Evolutionary conservation across 2,113 vertebrate genomes (phyloP).

Genomic region (Cynoglossus semilaevis): DNA sequence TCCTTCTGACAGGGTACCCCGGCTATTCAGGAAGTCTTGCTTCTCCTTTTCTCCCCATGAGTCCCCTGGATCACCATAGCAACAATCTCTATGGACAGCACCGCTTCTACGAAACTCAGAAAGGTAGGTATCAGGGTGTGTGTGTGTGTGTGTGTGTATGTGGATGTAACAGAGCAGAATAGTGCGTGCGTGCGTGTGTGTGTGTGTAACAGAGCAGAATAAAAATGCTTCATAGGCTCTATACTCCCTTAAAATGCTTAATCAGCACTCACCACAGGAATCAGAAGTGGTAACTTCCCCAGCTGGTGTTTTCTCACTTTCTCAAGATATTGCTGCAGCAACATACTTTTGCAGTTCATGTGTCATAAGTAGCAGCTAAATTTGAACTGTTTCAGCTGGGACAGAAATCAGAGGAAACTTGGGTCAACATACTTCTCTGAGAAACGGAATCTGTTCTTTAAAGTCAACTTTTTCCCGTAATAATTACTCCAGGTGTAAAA

Average conservation of each 20-base stretch:
- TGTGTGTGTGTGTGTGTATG: conserved; percentile 31
- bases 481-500: no score
- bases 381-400: no score
- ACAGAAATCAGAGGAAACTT: no score
- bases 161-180: conserved; percentile 2
- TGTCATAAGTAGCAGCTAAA: neutral
- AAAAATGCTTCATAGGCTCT: neutral
- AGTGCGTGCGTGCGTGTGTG: conserved; percentile 24
- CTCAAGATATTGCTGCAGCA: neutral
- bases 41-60: conserved; percentile 96
- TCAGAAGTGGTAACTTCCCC: conserved; percentile 8
- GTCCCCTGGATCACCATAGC: conserved; percentile 96
- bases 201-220: conserved; percentile 19
- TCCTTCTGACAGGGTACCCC: conserved; percentile 83
- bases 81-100: conserved; percentile 95
- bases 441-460: no score
- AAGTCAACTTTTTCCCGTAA: no score
- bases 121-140: conserved; percentile 74
- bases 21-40: conserved; percentile 94
- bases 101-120: conserved; percentile 95
- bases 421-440: no score
- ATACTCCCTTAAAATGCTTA: conserved; percentile 15
- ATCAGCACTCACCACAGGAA: conserved; percentile 32
- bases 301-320: neutral
- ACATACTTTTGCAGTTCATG: neutral